These are phyloP conservation scores for Tetramorium bicarinatum DNA, from an alignment of 2,888 invertebrate species.

Conservation along the genomic window DNA sequence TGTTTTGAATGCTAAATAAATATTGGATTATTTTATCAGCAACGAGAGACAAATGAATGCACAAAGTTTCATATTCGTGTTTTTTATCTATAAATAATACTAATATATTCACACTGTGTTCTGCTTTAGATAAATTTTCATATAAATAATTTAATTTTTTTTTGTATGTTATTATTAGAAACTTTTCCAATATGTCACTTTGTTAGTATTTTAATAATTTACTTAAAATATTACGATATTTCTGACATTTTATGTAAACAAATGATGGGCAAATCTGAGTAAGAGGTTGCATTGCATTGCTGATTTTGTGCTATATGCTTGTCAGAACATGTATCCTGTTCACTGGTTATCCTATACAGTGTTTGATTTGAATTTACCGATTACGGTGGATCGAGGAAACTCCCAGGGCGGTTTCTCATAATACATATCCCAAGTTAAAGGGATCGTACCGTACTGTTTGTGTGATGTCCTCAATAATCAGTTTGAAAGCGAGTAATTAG, in stretches of 20 bases:
- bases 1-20: neutral
- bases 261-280: neutral
- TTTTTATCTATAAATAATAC: slow-evolving; percentile 16
- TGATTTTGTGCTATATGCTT: slow-evolving; percentile 12
- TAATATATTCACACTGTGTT: neutral
- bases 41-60: neutral
- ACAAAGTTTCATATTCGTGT: neutral
- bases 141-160: neutral
- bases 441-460: slow-evolving; percentile 46
- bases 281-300: slow-evolving; percentile 18
- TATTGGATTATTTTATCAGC: neutral
- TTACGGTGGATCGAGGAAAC: slow-evolving; percentile 41
- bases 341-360: slow-evolving; percentile 23
- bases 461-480: slow-evolving; percentile 63
- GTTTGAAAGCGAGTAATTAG: slow-evolving; percentile 72
- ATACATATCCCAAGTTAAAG: slow-evolving; percentile 61
- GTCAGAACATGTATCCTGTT: slow-evolving; percentile 3
- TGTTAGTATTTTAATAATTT: neutral
- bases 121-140: neutral
- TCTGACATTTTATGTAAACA: neutral
- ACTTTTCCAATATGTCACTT: neutral
- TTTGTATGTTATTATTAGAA: neutral
- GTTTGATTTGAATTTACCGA: slow-evolving; percentile 56
- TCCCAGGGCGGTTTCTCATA: slow-evolving; percentile 26
- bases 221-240: slow-evolving; percentile 3